phyloP scores from a whole-genome alignment of 2,113 vertebrate species.

The Arvicanthis niloticus region DNA sequence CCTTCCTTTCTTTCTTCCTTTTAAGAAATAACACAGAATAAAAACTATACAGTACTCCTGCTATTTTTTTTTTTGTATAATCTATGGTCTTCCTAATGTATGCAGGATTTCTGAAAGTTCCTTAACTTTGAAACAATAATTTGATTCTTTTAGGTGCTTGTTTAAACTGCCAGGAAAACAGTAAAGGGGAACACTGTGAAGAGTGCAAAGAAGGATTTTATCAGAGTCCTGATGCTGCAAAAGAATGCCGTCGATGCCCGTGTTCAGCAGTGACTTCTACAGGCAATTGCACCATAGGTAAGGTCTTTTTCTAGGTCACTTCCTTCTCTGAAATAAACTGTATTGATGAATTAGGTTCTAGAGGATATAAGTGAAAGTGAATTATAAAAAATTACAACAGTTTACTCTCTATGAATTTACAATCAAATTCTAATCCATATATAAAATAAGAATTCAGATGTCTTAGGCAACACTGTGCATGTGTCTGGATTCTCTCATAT shows the following conservation, averaged over 20 bases:
- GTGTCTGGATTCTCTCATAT: not conserved
- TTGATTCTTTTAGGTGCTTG: constrained; percentile 89
- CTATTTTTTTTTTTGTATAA: not conserved
- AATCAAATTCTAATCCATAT: not conserved
- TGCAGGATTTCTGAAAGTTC: constrained; percentile 30
- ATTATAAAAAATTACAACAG: not conserved
- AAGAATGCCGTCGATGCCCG: constrained; percentile 91
- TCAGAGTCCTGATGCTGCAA: constrained; percentile 72
- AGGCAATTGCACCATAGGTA: constrained; percentile 92
- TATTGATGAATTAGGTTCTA: constrained; percentile 17
- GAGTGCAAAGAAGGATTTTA: constrained; percentile 92
- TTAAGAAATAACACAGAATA: not conserved
- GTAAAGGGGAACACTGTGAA: constrained; percentile 93
- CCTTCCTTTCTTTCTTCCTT: too few species aligned
- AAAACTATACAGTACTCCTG: not conserved
- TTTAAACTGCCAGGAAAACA: constrained; percentile 93
- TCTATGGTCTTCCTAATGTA: not conserved
- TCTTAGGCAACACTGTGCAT: not conserved
- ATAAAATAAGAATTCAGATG: constrained; percentile 29
- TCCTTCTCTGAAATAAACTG: not conserved
- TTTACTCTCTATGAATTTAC: constrained; percentile 22
- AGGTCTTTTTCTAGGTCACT: constrained; percentile 77
- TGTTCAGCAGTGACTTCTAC: constrained; percentile 94
- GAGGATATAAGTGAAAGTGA: not conserved
- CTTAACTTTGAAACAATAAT: constrained; percentile 30